Conservation (phyloP, 1,140 invertebrate species). For the Apocrypta bakeri region DNA sequence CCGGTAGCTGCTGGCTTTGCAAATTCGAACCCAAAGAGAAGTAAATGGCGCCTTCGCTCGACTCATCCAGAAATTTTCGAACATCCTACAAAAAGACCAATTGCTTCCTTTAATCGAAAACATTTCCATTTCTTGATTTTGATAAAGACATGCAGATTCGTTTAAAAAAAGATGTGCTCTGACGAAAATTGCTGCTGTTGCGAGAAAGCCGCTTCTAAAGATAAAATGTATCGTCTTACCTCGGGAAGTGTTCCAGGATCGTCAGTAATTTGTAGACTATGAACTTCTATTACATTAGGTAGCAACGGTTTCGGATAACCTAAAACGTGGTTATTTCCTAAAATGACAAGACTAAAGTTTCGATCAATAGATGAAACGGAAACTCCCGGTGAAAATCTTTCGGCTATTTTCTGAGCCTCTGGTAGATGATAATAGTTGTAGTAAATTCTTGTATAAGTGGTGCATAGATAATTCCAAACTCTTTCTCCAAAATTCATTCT, state of each 20-base stretch:
- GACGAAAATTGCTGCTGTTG: neutral
- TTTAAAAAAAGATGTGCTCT: too few species aligned
- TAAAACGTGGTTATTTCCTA: conserved; percentile 69
- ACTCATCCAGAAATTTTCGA: conserved; percentile 73
- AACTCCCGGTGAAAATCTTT: conserved; percentile 57
- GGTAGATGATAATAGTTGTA: conserved; percentile 65
- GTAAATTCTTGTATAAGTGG: conserved; percentile 65
- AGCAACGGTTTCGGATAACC: conserved; percentile 70
- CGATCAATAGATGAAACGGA: conserved; percentile 61
- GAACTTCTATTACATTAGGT: conserved; percentile 75
- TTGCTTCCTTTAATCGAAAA: neutral
- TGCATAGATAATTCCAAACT: conserved; percentile 63
- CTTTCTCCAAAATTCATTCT: conserved; percentile 63
- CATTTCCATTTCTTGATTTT: neutral
- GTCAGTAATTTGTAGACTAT: conserved; percentile 72
- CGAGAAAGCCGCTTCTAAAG: too few species aligned
- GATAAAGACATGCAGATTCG: neutral
- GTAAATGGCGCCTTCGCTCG: conserved; percentile 76
- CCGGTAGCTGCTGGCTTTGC: conserved; percentile 73
- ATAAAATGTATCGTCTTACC: conserved; percentile 50
- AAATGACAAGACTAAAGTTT: conserved; percentile 68
- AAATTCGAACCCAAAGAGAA: conserved; percentile 78
- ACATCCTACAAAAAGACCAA: conserved; percentile 65
- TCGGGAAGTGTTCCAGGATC: conserved; percentile 52
- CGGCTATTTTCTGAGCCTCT: conserved; percentile 59